phyloP scores from a whole-genome alignment of 1,140 invertebrate genomes.

The Macrostomum lignano region DNA sequence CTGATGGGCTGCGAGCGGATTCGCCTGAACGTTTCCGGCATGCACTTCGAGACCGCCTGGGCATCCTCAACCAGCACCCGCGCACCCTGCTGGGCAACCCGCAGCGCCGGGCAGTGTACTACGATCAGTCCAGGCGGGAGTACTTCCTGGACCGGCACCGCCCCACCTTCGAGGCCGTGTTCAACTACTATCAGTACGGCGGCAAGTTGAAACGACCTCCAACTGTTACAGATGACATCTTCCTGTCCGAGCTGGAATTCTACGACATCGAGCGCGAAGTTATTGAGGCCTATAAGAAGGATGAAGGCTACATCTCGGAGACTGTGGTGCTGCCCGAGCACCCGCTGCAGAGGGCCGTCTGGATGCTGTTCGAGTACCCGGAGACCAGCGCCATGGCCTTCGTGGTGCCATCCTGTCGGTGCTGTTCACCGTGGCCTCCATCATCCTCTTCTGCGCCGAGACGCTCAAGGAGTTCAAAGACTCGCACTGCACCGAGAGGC shows the following conservation, averaged over 20 bases:
- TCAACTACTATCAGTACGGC: slow-evolving; percentile 24
- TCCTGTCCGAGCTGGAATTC: slow-evolving; percentile 21
- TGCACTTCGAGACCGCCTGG: slow-evolving; percentile 90
- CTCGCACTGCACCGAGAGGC: slow-evolving; percentile 33
- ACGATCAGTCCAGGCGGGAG: slow-evolving; percentile 63
- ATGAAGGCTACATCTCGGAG: slow-evolving; percentile 21
- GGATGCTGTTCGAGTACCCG: slow-evolving; percentile 26
- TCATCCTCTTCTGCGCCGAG: slow-evolving; percentile 89
- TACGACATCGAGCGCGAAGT: slow-evolving; percentile 22
- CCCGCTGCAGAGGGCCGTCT: slow-evolving; percentile 14
- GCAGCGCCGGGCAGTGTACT: slow-evolving; percentile 61
- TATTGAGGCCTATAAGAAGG: slow-evolving; percentile 18
- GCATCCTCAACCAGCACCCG: slow-evolving; percentile 86
- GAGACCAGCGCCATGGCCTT: slow-evolving; percentile 20
- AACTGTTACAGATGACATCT: slow-evolving; percentile 22
- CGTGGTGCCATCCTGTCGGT: slow-evolving; percentile 20
- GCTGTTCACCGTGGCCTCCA: slow-evolving; percentile 67
- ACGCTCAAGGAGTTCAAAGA: slow-evolving; percentile 86
- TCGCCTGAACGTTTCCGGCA: slow-evolving; percentile 85
- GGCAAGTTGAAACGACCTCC: slow-evolving; percentile 17
- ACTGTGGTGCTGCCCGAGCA: slow-evolving; percentile 17
- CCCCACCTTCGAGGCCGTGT: slow-evolving; percentile 27
- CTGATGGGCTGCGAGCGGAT: too few species aligned
- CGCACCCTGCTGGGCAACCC: slow-evolving; percentile 87
- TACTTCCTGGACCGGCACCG: slow-evolving; percentile 27